A percentile compares a stretch with the other conserved stretches of the same genome.
Conservation (phyloP, 2,888 invertebrate genomes). For the Mellilla xanthometata region DNA sequence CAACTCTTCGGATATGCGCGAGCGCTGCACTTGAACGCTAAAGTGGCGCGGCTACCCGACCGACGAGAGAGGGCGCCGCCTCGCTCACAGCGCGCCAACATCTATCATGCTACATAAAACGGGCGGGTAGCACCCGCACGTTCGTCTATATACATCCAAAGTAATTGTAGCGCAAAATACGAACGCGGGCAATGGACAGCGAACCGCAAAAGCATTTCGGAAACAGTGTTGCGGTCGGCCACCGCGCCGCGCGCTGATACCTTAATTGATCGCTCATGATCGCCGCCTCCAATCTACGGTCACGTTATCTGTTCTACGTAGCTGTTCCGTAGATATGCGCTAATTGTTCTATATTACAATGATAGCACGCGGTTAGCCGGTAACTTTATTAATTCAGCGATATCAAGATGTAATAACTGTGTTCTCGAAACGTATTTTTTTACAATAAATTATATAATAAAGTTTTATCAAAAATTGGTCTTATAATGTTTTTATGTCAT, state of each 20-base stretch:
- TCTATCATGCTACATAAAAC: conserved; percentile 39
- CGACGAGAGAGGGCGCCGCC: conserved; percentile 34
- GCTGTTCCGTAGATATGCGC: conserved; percentile 45
- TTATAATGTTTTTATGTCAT: too few relatives aligned
- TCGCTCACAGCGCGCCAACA: conserved; percentile 18
- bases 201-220: conserved; percentile 64
- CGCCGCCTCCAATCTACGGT: conserved; percentile 38
- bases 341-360: conserved; percentile 45
- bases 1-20: conserved; percentile 65
- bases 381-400: conserved; percentile 8
- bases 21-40: conserved; percentile 74
- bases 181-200: conserved; percentile 56
- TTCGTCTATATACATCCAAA: conserved; percentile 33
- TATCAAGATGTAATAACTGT: conserved; percentile 4
- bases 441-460: too few relatives aligned
- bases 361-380: conserved; percentile 30
- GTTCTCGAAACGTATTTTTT: conserved; percentile 1
- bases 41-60: conserved; percentile 64
- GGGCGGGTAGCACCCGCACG: conserved; percentile 48
- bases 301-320: conserved; percentile 40
- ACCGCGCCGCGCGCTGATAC: conserved; percentile 44
- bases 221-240: conserved; percentile 63
- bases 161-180: conserved; percentile 55
- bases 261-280: conserved; percentile 61
- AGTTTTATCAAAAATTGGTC: too few relatives aligned